Base-by-base conservation (phyloP, 2,797 vertebrate species). In the Botia kubotai region DNA sequence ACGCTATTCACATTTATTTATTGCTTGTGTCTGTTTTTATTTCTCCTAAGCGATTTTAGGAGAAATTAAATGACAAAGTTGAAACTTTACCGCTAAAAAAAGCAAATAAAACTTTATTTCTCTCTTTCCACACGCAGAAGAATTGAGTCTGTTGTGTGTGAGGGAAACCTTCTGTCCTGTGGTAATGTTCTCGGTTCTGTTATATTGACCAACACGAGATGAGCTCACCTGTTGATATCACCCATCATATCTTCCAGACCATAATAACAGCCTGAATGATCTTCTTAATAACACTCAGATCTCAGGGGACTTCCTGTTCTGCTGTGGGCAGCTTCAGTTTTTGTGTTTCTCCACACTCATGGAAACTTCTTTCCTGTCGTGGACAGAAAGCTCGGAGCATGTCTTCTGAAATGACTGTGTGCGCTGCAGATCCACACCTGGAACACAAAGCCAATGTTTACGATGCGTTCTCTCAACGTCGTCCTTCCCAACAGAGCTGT, bases 361-460 rank as follows among this genome's bases (percentile, higher is more conserved):
- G 66, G 36, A 71, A 70, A 60, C 76, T 65, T 1, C 8, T 11
- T 58, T 58, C n/a, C 58, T 72, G 77, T 69, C 48, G 14, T 29
- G 36, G 77, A 58, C 77, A 39, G n/a, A n/a, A 65, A 79, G 77
- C 69, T 72, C 60, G 53, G 58, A 55, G 60, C 21, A 0, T 23
- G 26, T 7, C 36, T 19, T 48, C 50, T 48, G 29, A 82, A 67
- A 78, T 52, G 72, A 52, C 6, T 50, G 60, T n/a, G 16, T 72
- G 63, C 50, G n/a, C 17, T 55, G n/a, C 60, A 57, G 57, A 66
- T 73, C 68, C 58, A 67, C 36, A 55, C 69, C 12, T 23, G 33
- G 23, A 79, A 72, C 60, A 65, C 65, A 36, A 72, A 79, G 48
- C 60, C 23, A 79, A 79, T 53, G 60, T 63, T 23, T 23, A 1